Base-by-base conservation (phyloP, 2,888 invertebrate genomes). In the Pocota personata region DNA sequence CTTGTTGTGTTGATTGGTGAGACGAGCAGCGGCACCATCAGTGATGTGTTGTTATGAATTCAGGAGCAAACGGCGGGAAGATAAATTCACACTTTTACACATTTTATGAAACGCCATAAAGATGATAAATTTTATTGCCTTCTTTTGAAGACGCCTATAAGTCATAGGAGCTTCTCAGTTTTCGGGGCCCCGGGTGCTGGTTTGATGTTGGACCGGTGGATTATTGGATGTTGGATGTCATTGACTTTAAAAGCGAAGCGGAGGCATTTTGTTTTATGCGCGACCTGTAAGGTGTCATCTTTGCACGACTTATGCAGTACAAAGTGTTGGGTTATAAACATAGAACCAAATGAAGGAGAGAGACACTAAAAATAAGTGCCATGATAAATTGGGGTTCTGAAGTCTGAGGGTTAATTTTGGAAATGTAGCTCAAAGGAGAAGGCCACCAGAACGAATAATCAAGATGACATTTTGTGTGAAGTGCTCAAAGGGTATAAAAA, bases 61-160 rank as follows among this genome's bases (percentile, higher is more conserved):
- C 82, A 72, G 55, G 5, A 62, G 76, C 72, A 77, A 72, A 57
- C 60, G 60, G 43, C 72, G 37, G 67, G 66, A 71, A 76, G 82
- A 86, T 82, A 86, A 86, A 86, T 86, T 82, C 76, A 77, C 72
- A 76, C 67, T 82, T 72, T 55, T 79, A 55, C 60, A 72, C 66
- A 52, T 76, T 80, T 76, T 82, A 82, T 80, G 76, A 86, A 86
- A 77, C 35, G 72, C 67, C 72, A 86, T 86, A 80, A 77, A 71
- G 76, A 77, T 77, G 86, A 76, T 77, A 86, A 72, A 80, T 86
- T 82, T 86, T 72, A 86, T 80, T 86, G 76, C 80, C 69, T 62
- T 14, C 40, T 14, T 60, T 67, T 64, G 75, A 60, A 62, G 46
- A 60, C 50, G n/a, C 27, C 32, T 66, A 67, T 55, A 79, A 75